Evolutionary conservation across 2,888 invertebrate genomes (phyloP), one percentile per base, ranked within the genome.

Genomic region (Drosophila phalerata): DNA sequence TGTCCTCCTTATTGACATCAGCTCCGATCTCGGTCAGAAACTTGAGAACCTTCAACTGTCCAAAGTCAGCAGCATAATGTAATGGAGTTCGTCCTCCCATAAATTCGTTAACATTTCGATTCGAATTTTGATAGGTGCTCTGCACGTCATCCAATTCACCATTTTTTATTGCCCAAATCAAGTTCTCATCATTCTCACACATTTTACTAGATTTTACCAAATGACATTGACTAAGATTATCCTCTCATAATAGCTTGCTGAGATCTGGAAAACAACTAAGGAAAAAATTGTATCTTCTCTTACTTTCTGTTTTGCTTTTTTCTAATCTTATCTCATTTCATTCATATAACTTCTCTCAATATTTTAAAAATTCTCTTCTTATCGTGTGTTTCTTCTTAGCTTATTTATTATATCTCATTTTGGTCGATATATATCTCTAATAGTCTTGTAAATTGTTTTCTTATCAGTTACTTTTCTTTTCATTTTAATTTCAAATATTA

Each of bases 51-150:
- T 96, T 96, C 67, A 94, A 94, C 91, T 99, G 99, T 0, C 99
- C 99, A 93, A 98, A 99, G 93, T 99, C 99, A 28, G 98, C 98
- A 37, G 99, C 99, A 93, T 97, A 97, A 90, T 98, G 96, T 63
- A 99, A 94, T 5, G 98, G 97, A 63, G 95, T 96, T 88, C 98
- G 94, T 55, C 98, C 98, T 92, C 97, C 96, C 73, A 98, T 96
- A 87, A 95, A 94, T 80, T 95, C 95, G 93, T 98, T 98, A 22
- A 98, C 95, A 93, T 97, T 95, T 90, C 45, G 67, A 38, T 51
- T 25, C 2, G 64, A 45, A 8, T 77, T 57, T 11, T 22, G 43
- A 56, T 69, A 80, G 1, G 34, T 28, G 8, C 9, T n/a, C 30
- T 73, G 62, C 15, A 79, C 73, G 6, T 61, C 73, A 22, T 73